Conservation (phyloP, 2,888 invertebrate genomes). For the Trisateles emortualis region DNA sequence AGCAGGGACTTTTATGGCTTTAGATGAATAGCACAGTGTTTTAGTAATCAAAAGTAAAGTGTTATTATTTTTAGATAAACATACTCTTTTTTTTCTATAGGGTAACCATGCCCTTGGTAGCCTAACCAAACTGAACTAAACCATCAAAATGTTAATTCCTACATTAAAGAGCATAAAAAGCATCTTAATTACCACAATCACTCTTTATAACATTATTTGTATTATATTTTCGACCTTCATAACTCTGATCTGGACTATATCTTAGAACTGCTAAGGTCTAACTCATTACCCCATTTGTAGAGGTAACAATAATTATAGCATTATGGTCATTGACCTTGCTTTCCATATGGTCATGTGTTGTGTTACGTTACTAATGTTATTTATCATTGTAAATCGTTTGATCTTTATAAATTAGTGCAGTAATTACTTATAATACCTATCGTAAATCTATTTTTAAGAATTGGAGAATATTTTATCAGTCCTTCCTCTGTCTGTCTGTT, state of each 20-base stretch:
- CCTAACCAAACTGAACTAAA: too few relatives aligned
- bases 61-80: too few relatives aligned
- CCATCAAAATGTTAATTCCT: too few relatives aligned
- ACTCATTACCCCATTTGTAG: constrained; percentile 36
- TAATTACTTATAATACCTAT: too few relatives aligned
- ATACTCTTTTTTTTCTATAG: too few relatives aligned
- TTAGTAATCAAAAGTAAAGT: too few relatives aligned
- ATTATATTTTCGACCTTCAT: constrained; percentile 19
- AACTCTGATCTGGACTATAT: constrained; percentile 14
- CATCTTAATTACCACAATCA: not conserved
- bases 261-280: constrained; percentile 42
- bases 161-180: not conserved
- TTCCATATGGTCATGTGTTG: constrained; percentile 31
- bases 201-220: not conserved
- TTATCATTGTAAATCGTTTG: constrained; percentile 13
- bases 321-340: constrained; percentile 45
- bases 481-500: too few relatives aligned
- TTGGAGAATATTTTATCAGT: too few relatives aligned
- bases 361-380: constrained; percentile 15
- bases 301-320: constrained; percentile 39
- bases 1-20: too few relatives aligned
- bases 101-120: too few relatives aligned
- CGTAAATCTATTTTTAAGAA: not conserved
- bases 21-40: too few relatives aligned
- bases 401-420: not conserved